Conservation (phyloP, 2,113 vertebrate genomes). For the Panurus biarmicus region DNA sequence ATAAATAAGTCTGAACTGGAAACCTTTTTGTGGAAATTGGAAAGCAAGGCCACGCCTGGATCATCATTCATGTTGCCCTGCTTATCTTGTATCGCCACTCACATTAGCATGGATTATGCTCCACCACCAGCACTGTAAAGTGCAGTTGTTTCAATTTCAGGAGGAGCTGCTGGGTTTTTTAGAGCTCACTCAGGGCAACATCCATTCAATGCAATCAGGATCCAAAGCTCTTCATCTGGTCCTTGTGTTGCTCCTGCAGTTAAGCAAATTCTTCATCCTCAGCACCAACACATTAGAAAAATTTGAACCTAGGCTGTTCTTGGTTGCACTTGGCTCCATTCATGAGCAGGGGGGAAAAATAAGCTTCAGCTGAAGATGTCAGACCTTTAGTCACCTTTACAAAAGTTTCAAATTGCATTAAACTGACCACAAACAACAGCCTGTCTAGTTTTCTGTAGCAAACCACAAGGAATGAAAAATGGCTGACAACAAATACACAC, state of each 20-base stretch:
- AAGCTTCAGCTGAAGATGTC: not conserved
- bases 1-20: not conserved
- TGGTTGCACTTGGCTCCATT: not conserved
- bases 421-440: not conserved
- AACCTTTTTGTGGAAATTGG: not conserved
- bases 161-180: not conserved
- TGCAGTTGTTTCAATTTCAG: not conserved
- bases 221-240: not conserved
- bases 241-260: not conserved
- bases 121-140: not conserved
- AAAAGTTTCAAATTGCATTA: not conserved
- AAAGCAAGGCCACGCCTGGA: not conserved
- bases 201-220: not conserved
- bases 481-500: not conserved
- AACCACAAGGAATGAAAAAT: not conserved
- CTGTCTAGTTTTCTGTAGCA: not conserved
- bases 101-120: not conserved
- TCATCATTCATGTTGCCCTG: not conserved
- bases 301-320: not conserved
- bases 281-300: not conserved
- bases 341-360: not conserved
- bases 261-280: not conserved
- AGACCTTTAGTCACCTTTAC: constrained; percentile 12
- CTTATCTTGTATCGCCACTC: not conserved
- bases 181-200: not conserved